Base-by-base conservation (phyloP, 2,113 vertebrate genomes). In the Mixornis gularis region DNA sequence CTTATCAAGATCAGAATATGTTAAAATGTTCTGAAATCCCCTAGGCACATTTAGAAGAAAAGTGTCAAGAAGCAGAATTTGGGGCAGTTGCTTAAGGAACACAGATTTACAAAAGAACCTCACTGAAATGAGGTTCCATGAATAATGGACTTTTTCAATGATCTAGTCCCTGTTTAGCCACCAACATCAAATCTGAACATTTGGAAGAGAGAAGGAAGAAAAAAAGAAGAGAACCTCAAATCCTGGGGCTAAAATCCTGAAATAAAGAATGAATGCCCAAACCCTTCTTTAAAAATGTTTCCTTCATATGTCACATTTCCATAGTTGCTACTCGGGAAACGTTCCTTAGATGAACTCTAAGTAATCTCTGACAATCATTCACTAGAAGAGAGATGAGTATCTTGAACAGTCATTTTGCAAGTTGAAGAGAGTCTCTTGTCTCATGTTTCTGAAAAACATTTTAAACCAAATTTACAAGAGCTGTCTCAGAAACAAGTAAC, bases 401-500 rank as follows among this genome's bases (percentile, higher is more conserved):
- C 70, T 87, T 76, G 36, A 81, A 76, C 46, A 16, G 29, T 74
- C 40, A 48, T 80, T 71, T 69, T 92, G 30, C 48, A 84, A 84
- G 68, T 65, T 88, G 64, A 88, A 87, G 51, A 87, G 71, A 85
- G 68, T 48, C 76, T 59, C 82, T 85, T 79, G 58, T 32, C 69
- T 91, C 62, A 64, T 71, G 48, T 53, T 64, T 92, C 84, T 60
- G 72, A 86, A 43, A 21, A 66, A 43, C 26, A 64, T 80, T 86
- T 90, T 86, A 79, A 95, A 94, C 44, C 90, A 76, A 83, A 93
- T 94, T 86, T 80, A 53, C 36, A 94, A 64, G 89, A 94, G 70
- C 68, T 90, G 85, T 85, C 79, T 87, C 74, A 89, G 79, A 81
- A 94, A 81, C 68, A 79, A 93, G 82, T 52, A 94, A 82, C 62